Evolutionary conservation across 2,113 vertebrate species (phyloP).

Genomic region (Labrus mixtus): DNA sequence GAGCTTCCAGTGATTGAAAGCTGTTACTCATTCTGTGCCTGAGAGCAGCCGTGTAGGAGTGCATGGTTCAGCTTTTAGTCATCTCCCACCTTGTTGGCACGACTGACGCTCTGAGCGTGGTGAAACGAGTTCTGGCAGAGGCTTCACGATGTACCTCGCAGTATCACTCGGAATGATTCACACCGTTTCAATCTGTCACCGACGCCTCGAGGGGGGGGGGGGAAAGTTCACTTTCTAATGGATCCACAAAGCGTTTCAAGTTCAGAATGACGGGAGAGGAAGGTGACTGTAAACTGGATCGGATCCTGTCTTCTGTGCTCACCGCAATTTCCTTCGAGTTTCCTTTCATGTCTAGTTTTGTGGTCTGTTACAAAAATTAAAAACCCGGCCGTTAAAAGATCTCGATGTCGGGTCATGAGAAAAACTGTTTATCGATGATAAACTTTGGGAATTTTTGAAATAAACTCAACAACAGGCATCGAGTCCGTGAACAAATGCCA

Average conservation of each 20-base stretch:
- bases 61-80: background rate
- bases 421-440: too few relatives aligned
- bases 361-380: too few relatives aligned
- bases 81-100: conserved; percentile 5
- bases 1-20: background rate
- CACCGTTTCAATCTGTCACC: background rate
- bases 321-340: too few relatives aligned
- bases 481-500: too few relatives aligned
- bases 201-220: background rate
- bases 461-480: too few relatives aligned
- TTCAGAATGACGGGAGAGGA: background rate
- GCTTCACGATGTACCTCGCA: background rate
- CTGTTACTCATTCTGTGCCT: background rate
- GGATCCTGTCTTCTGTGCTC: too few relatives aligned
- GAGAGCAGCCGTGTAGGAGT: conserved; percentile 12
- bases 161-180: conserved; percentile 6
- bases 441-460: too few relatives aligned
- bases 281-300: too few relatives aligned
- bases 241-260: background rate
- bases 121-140: background rate
- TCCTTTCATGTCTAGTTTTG: too few relatives aligned
- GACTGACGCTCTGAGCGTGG: background rate
- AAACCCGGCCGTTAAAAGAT: too few relatives aligned
- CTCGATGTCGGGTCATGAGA: too few relatives aligned
- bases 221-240: conserved; percentile 15